Conservation (phyloP, 92 coral and sea anemone genomes). For the Epizoanthus scotinus region DNA sequence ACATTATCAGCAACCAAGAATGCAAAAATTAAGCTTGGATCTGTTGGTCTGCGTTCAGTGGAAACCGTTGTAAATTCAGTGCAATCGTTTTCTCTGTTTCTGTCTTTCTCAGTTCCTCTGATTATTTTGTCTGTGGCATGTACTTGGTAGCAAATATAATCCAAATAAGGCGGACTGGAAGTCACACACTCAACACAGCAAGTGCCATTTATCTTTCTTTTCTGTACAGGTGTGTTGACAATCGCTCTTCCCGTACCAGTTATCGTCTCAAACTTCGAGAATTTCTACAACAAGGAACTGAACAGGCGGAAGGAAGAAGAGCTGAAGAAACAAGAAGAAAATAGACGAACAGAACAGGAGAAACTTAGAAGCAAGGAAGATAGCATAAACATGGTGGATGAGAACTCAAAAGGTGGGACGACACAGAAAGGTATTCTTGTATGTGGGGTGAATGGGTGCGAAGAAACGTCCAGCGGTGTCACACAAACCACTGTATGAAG, state of each 20-base stretch:
- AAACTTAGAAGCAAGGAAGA: slow-evolving; percentile 42
- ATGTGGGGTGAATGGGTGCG: slow-evolving; percentile 73
- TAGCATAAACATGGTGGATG: slow-evolving; percentile 38
- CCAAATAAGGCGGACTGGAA: too few relatives aligned
- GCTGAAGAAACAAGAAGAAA: slow-evolving; percentile 78
- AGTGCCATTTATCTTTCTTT: background rate
- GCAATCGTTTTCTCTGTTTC: too few relatives aligned
- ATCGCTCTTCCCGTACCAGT: slow-evolving; percentile 99
- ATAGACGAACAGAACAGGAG: slow-evolving; percentile 43
- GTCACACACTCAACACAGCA: too few relatives aligned
- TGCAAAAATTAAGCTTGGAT: too few relatives aligned
- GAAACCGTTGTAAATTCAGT: too few relatives aligned
- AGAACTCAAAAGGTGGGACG: slow-evolving; percentile 45
- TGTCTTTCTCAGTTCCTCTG: too few relatives aligned
- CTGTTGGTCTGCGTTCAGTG: too few relatives aligned
- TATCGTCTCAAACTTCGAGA: slow-evolving; percentile 97
- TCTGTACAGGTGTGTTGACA: slow-evolving; percentile 82
- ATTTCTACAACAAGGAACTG: slow-evolving; percentile 96
- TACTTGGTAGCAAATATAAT: too few relatives aligned
- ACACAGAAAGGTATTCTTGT: slow-evolving; percentile 67
- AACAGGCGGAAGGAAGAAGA: slow-evolving; percentile 92
- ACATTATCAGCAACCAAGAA: too few relatives aligned
- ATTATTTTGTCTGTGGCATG: too few relatives aligned
- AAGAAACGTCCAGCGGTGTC: slow-evolving; percentile 58
- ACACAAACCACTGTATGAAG: slow-evolving; percentile 75